Evolutionary conservation across 2,888 invertebrate species (phyloP), one percentile per base, ranked within the genome.

Genomic region (Aspidapion aeneum): DNA sequence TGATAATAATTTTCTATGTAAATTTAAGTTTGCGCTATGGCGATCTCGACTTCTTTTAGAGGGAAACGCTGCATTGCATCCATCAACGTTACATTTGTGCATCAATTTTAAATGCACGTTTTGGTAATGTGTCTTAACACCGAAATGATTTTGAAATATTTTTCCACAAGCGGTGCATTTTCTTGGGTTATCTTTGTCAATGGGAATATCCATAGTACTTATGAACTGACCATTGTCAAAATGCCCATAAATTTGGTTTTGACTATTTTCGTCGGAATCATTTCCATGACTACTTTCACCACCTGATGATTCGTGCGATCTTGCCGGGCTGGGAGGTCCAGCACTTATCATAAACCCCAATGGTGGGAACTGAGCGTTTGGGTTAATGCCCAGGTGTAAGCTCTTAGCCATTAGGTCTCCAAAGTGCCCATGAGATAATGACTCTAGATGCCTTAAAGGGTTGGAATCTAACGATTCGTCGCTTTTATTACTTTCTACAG

Each of bases 51-150:
- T 94, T 63, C 95, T 84, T 77, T 95, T 96, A 0, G 96, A 96
- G 2, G 95, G 93, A 78, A 97, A 98, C 0, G 95, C 92, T 0
- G 96, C 96, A 80, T 93, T 93, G 78, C 98, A 98, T 1, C 96
- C 96, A 69, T 96, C 96, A 21, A 95, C 90, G 74, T 90, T 93
- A 81, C 98, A 98, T 77, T 93, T 93, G 81, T 96, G 96, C 91
- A 96, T 94, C 65, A 96, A 82, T 81, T 97, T 97, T 60, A 97
- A 86, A 80, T 98, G 97, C 9, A 94, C 93, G 79, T 94, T 96
- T 82, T 96, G 96, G 79, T 95, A 97, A 78, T 98, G 98, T 1
- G 93, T 93, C 81, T 96, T 96, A 20, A 96, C 89, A 58, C 93
- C 91, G 77, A 95, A 96, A 73, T 94, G 91, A 76, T 95, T 97